Conservation (phyloP, 2,888 invertebrate species). For the Phyllotreta striolata region DNA sequence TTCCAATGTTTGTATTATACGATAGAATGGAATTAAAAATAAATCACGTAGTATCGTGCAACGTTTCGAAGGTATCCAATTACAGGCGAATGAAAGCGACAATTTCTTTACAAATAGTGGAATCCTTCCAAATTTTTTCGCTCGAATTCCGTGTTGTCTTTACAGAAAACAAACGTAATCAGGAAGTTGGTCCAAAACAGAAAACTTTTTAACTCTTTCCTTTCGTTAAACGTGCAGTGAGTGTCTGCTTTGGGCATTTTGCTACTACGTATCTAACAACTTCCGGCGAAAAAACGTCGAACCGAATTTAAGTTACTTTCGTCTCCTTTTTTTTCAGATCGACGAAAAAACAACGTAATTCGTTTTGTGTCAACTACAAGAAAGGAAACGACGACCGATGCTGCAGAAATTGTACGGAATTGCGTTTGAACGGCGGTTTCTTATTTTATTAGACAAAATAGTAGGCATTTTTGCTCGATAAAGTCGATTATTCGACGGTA, state of each 20-base stretch:
- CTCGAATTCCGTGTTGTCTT: slow-evolving; percentile 31
- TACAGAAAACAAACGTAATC: slow-evolving; percentile 35
- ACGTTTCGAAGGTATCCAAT: no score
- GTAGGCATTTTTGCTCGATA: no score
- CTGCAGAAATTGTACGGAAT: no score
- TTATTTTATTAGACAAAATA: no score
- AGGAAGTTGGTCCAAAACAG: slow-evolving; percentile 27
- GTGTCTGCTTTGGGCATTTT: slow-evolving; percentile 34
- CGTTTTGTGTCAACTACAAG: slow-evolving; percentile 21
- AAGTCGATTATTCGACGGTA: no score
- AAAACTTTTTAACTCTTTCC: slow-evolving; percentile 36
- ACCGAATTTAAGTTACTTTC: slow-evolving; percentile 32
- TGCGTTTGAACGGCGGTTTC: no score
- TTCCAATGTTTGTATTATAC: no score
- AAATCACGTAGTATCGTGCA: no score
- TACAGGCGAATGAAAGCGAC: no score
- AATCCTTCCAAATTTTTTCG: slow-evolving; percentile 14
- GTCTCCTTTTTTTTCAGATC: slow-evolving; percentile 13
- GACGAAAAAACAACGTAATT: slow-evolving; percentile 21
- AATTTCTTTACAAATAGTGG: not conserved
- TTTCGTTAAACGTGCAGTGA: slow-evolving; percentile 32
- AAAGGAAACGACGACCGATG: not conserved
- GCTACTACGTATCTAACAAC: slow-evolving; percentile 28
- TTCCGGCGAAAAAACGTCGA: slow-evolving; percentile 30
- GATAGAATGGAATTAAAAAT: no score